These are phyloP conservation scores for Triplophysa bombifrons DNA, from an alignment of 2,797 vertebrate species.

Conservation along the genomic window DNA sequence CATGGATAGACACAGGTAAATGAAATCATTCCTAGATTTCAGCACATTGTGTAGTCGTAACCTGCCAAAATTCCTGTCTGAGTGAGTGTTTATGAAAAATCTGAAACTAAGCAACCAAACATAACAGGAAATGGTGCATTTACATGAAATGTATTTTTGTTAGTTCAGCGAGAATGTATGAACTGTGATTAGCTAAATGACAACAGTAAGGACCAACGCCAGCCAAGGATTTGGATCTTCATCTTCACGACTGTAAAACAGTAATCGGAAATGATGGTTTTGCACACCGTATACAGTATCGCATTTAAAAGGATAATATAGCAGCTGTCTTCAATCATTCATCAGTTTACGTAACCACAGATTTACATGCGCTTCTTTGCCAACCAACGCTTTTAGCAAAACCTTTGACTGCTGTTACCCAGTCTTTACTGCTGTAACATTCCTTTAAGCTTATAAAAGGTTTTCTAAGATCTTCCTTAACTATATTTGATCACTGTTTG, in stretches of 20 bases:
- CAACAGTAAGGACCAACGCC: neutral
- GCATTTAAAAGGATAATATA: neutral
- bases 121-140: neutral
- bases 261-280: slow-evolving; percentile 6
- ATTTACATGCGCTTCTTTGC: neutral
- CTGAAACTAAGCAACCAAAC: slow-evolving; percentile 7
- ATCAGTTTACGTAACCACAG: slow-evolving; percentile 25
- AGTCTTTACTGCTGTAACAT: neutral
- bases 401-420: slow-evolving; percentile 3
- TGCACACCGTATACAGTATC: neutral
- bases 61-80: neutral
- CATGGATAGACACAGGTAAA: slow-evolving; percentile 93
- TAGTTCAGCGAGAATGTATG: slow-evolving; percentile 13
- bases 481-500: neutral
- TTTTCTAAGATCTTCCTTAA: neutral
- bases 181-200: slow-evolving; percentile 6
- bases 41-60: slow-evolving; percentile 16
- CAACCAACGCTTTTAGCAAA: neutral
- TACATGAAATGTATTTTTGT: slow-evolving; percentile 14
- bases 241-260: slow-evolving; percentile 24
- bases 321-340: slow-evolving; percentile 39
- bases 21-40: neutral
- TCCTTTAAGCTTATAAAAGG: neutral
- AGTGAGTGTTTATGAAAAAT: slow-evolving; percentile 4
- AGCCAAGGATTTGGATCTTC: slow-evolving; percentile 9